These are phyloP conservation scores for Chionodraco myersi DNA, from an alignment of 2,113 vertebrate genomes.

Conservation along the genomic window DNA sequence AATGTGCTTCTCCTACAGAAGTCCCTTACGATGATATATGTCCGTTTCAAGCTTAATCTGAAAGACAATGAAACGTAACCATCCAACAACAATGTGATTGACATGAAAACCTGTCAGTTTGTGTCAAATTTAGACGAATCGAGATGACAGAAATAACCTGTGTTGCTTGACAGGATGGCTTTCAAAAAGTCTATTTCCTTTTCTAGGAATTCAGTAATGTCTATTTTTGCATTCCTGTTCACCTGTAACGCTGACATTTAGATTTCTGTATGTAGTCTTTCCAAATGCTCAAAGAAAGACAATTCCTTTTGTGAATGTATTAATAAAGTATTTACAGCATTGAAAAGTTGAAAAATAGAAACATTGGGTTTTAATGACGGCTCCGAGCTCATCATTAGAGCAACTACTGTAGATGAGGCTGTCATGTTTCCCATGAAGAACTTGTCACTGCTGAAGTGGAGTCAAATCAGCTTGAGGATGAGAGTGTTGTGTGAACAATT, in stretches of 20 bases:
- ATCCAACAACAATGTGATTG: constrained; percentile 3
- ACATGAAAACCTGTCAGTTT: no score
- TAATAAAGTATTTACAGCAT: background rate
- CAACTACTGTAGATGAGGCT: constrained; percentile 12
- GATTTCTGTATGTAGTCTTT: constrained; percentile 8
- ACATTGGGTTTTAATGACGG: constrained; percentile 4
- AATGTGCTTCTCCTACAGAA: no score
- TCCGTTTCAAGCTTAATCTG: no score
- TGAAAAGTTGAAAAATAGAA: background rate
- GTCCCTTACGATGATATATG: no score
- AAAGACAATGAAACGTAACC: no score
- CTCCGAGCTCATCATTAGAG: constrained; percentile 8
- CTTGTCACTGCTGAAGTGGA: constrained; percentile 35
- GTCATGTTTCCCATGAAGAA: constrained; percentile 19
- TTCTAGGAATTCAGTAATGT: background rate
- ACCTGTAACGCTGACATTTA: background rate
- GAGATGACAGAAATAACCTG: constrained; percentile 41
- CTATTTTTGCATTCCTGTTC: background rate
- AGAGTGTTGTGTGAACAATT: constrained; percentile 49
- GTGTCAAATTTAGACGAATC: constrained; percentile 13
- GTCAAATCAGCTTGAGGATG: constrained; percentile 55
- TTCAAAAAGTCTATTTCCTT: constrained; percentile 39
- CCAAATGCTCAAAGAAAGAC: background rate
- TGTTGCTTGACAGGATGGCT: constrained; percentile 29
- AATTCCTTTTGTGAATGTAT: background rate